Evolutionary conservation across 2,888 invertebrate species (phyloP), one percentile per base, ranked within the genome.

Genomic region (Tanytarsus gracilentus): DNA sequence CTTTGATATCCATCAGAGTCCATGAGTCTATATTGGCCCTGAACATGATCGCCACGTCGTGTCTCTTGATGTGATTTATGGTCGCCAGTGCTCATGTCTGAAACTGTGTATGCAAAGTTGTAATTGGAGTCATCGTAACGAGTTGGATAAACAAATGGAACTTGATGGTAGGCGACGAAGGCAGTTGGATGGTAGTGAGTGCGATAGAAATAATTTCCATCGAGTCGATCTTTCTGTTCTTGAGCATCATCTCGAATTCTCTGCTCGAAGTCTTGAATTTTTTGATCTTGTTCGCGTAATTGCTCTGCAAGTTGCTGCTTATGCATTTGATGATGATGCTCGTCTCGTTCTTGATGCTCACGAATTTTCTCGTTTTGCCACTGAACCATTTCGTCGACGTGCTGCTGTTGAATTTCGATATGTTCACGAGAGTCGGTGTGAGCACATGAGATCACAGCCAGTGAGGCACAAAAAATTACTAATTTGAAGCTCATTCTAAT

Each of bases 401-500:
- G 1, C 6, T 36, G n/a, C n/a, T n/a, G 14, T n/a, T 14, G 16
- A 1, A n/a, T 14, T 33, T 36, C 36, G 6, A 5, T 4, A 4
- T 40, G 2, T 40, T 40, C 21, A 40, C 2, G 40, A 2, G 5
- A 14, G 83, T 52, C 33, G 14, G 36, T n/a, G n/a, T 21, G 21
- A 2, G 25, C 36, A 18, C 53, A 53, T 7, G 18, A 29, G 8
- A 53, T 23, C 1, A 21, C 23, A 18, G 53, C 23, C 21, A 14
- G 1, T 8, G 25, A 16, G 16, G 53, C 53, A 36, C 8, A 53
- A 2, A 53, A 18, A n/a, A 53, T 18, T n/a, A 53, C 29, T 6
- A 53, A 53, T 14, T 53, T 53, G 25, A 36, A 53, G 36, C 53
- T 53, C 53, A 53, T 53, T 53, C 36, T 53, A 16, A 44, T 8